A percentile compares a stretch with the other conserved stretches of the same genome.
Conservation (phyloP, 2,888 invertebrate genomes). For the Pristionchus maxplancki region DNA sequence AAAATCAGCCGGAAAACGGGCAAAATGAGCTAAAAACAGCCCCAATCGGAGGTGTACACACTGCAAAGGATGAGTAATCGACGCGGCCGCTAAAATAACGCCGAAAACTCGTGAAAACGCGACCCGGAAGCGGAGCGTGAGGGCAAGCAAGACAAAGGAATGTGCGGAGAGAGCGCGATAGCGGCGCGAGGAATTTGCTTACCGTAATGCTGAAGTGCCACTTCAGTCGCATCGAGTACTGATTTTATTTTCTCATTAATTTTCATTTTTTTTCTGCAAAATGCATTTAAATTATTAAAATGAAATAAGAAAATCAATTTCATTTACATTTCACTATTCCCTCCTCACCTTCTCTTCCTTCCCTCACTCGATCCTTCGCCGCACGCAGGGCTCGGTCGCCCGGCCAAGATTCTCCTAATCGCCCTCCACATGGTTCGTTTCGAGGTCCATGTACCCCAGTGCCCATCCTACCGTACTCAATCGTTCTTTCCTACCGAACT, state of each 20-base stretch:
- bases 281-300: background rate
- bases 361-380: background rate
- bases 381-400: background rate
- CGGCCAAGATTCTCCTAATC: background rate
- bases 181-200: background rate
- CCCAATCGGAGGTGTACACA: background rate
- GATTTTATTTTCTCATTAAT: no score
- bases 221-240: background rate
- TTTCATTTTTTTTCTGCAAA: background rate
- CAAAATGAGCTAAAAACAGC: background rate
- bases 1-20: background rate
- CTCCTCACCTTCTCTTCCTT: background rate
- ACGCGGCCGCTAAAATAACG: background rate
- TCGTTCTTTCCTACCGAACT: background rate
- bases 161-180: background rate
- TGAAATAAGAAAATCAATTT: background rate
- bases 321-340: background rate
- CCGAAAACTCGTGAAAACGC: constrained; percentile 39
- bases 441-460: background rate
- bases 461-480: background rate
- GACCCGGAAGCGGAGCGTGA: constrained; percentile 18
- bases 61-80: constrained; percentile 1
- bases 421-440: background rate
- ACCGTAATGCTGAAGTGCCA: background rate
- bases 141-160: constrained; percentile 14